Conservation (phyloP, 2,797 vertebrate genomes). For the Coendou prehensilis region DNA sequence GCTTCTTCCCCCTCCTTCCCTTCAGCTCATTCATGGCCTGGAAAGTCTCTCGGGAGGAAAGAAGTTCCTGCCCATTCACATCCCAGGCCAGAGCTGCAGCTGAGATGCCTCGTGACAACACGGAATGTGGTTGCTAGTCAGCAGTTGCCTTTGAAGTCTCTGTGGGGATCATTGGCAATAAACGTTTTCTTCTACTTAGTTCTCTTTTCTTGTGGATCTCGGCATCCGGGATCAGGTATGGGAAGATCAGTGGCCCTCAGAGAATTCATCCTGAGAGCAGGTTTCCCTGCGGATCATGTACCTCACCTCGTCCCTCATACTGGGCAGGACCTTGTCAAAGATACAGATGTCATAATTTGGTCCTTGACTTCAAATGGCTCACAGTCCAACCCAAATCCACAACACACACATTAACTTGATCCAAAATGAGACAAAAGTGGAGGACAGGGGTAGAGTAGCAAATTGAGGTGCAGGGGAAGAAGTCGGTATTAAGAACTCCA, state of each 20-base stretch:
- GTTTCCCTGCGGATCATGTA: not conserved
- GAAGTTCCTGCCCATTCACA: not conserved
- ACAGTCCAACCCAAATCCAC: not conserved
- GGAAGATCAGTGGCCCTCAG: not conserved
- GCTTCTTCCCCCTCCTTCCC: slow-evolving; percentile 50
- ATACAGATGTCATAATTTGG: not conserved
- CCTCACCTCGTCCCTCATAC: not conserved
- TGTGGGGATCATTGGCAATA: not conserved
- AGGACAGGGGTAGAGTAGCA: rapidly evolving
- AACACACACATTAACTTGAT: not conserved
- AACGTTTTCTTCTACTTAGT: not conserved
- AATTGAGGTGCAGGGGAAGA: rapidly evolving
- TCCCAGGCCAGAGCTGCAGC: not conserved
- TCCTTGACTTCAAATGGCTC: not conserved
- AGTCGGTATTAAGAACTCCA: not conserved
- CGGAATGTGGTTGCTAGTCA: not conserved
- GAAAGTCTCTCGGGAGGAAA: slow-evolving; percentile 55
- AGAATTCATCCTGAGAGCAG: not conserved
- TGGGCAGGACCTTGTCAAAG: not conserved
- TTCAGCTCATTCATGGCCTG: slow-evolving; percentile 52
- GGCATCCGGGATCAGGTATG: not conserved
- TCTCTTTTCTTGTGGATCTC: slow-evolving; percentile 20
- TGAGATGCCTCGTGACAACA: too few relatives aligned
- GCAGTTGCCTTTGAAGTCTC: slow-evolving; percentile 8
- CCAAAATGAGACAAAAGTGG: not conserved